These are phyloP conservation scores for Bradypus variegatus DNA, from an alignment of 2,797 vertebrate genomes.

Conservation along the genomic window DNA sequence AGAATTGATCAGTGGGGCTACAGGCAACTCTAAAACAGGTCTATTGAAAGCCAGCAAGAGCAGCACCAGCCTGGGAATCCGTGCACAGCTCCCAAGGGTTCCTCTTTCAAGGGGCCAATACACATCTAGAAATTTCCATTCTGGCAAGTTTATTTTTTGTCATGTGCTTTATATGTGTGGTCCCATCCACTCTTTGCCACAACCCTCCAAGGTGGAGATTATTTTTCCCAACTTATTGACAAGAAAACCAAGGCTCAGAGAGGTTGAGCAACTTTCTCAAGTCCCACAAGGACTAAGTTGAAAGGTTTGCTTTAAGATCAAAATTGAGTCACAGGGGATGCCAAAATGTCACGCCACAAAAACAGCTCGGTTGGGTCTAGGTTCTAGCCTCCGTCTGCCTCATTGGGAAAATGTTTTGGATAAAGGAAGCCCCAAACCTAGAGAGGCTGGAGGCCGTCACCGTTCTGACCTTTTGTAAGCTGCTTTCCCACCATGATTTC, in stretches of 20 bases:
- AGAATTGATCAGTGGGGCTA: neutral
- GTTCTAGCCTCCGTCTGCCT: neutral
- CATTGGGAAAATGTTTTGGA: neutral
- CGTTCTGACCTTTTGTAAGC: neutral
- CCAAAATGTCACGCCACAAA: fast-evolving
- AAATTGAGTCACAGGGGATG: neutral
- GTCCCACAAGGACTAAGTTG: neutral
- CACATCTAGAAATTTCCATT: neutral
- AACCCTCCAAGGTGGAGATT: neutral
- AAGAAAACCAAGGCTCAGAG: neutral
- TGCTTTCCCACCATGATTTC: fast-evolving
- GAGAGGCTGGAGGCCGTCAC: neutral
- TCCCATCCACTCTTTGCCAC: neutral
- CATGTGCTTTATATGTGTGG: neutral
- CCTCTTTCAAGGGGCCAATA: neutral
- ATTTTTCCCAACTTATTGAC: neutral
- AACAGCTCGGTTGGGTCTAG: neutral
- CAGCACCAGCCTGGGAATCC: neutral
- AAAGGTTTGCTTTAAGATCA: neutral
- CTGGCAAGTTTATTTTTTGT: neutral
- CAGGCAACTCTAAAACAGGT: neutral
- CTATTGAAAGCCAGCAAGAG: neutral
- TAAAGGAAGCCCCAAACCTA: neutral
- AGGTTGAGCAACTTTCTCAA: neutral
- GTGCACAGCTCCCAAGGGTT: neutral